Evolutionary conservation across 2,797 vertebrate species (phyloP), one percentile per base, ranked within the genome.

Genomic region (Myripristis jacobus): DNA sequence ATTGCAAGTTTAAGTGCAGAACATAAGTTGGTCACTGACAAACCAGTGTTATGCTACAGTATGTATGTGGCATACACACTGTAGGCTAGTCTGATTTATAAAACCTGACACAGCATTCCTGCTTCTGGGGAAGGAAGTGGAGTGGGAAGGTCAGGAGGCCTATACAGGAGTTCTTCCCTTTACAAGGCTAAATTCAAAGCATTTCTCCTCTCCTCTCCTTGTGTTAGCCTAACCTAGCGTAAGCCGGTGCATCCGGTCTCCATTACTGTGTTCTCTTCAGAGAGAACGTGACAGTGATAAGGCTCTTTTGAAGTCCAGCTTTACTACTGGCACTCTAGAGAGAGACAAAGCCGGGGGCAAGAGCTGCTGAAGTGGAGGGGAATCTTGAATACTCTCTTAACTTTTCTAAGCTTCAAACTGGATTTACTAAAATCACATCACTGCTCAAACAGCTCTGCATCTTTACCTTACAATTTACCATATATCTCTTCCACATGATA

Each of bases 161-260:
- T 79, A 3, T 67, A 82, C 81, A 53, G 83, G 83, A 89, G 82
- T 85, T 84, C 82, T 87, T 90, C 84, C 90, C 67, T 83, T 93
- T 90, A 88, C 89, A 89, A 89, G 84, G 85, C 75, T 64, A 83
- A 85, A 92, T 92, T 93, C 87, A 94, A 93, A 93, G 90, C 89
- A 73, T 90, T 91, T 89, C 80, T 85, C 66, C 69, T 68, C 81
- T 91, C 73, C 62, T 89, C 72, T 85, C 75, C 85, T 85, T 82
- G 87, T 88, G 86, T 88, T 83, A 57, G 74, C 74, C 69, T 77
- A 79, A 74, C 71, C 82, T 58, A 64, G 87, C 68, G 78, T 92
- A 93, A 90, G 89, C 85, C 79, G 66, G 60, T 70, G 69, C 92
- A 93, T 92, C 85, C 89, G 82, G 87, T 87, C 81, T 92, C 85